Evolutionary conservation across 2,888 invertebrate genomes (phyloP), one percentile per base, ranked within the genome.

Genomic region (Pardosa pseudoannulata): DNA sequence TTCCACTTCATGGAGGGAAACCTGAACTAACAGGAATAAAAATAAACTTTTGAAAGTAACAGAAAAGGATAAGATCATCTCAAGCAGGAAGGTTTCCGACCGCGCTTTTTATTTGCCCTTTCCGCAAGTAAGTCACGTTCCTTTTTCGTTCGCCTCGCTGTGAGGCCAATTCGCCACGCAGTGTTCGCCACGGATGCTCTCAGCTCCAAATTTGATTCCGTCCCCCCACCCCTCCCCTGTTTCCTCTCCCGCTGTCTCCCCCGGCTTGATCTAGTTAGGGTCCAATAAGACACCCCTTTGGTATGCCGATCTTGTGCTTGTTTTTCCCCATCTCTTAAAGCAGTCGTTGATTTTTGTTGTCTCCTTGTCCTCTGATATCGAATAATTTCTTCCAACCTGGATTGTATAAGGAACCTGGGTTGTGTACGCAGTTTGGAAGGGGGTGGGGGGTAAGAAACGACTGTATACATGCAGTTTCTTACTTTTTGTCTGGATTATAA

Each of bases 261-360:
- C 28, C 41, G 28, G 68, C 62, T 50, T 76, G 82, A 83, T 83
- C 82, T 83, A 83, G 82, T 83, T 83, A 83, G 82, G 82, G 39
- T 46, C 82, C 71, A 82, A 73, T 82, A 76, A 72, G 76, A 76
- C 82, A 76, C 41, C 46, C 67, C 80, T 56, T 56, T 56, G 56
- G 56, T 56, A 56, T 56, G 56, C 56, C 56, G 56, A 19, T 56
- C 56, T 11, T 19, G 23, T 16, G 1, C 23, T 23, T 56, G 56
- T 23, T 23, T 11, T 23, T 23, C 46, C 46, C 46, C 46, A 5
- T 56, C 56, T 56, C 3, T 56, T 56, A 56, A 2, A 56, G 56
- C 23, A 23, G 23, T 56, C 56, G 56, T 56, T 56, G 56, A 56
- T 56, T 56, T 56, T 56, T 16, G 46, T 46, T 56, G 56, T 56